These are phyloP conservation scores for Oreonectes daqikongensis DNA, from an alignment of 2,797 vertebrate species.

Conservation along the genomic window DNA sequence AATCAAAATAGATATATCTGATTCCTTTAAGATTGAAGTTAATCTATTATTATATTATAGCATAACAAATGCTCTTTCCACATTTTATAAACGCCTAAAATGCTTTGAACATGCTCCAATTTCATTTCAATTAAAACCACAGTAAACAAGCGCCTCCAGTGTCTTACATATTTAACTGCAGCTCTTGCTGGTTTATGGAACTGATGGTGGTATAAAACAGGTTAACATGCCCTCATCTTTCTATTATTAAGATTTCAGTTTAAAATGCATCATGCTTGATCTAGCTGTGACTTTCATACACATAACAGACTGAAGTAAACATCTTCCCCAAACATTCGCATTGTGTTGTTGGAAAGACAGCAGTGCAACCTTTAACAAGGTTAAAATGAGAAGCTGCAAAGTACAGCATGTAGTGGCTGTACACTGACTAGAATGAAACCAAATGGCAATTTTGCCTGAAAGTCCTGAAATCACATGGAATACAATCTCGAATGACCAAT, in stretches of 20 bases:
- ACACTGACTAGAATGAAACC: background rate
- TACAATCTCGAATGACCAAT: constrained; percentile 21
- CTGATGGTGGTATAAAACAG: background rate
- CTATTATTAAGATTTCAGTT: background rate
- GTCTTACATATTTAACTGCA: background rate
- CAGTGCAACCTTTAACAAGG: constrained; percentile 8
- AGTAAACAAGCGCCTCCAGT: constrained; percentile 1
- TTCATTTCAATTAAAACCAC: background rate
- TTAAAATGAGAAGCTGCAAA: background rate
- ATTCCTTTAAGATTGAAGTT: background rate
- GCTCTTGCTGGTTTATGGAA: constrained; percentile 31
- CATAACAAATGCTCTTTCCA: background rate
- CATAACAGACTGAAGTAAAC: background rate
- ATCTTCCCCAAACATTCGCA: background rate
- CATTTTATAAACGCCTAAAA: background rate
- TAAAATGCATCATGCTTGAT: background rate
- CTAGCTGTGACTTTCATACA: constrained; percentile 2
- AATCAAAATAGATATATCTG: constrained; percentile 19
- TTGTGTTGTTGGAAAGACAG: background rate
- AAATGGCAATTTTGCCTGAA: background rate
- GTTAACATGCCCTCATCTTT: background rate
- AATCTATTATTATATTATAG: constrained; percentile 3
- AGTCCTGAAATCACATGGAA: background rate
- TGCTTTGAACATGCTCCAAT: background rate
- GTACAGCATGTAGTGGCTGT: background rate